Evolutionary conservation across 1,140 invertebrate genomes (phyloP), one percentile per base, ranked within the genome.

Genomic region (Temnothorax curvispinosus): DNA sequence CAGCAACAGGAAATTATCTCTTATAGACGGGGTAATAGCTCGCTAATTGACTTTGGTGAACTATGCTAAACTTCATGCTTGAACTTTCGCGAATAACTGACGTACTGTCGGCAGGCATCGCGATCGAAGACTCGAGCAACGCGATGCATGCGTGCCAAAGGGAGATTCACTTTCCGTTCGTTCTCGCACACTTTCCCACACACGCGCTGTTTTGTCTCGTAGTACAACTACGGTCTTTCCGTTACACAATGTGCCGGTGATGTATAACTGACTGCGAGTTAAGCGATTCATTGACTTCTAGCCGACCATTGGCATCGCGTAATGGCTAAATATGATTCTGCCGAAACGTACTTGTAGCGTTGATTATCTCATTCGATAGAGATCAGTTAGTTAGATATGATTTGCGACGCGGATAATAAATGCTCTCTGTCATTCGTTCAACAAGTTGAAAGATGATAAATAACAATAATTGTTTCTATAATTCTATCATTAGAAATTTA

Each of bases 1-100:
- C 15, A 77, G 72, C 74, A 85, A 78, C 82, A 54, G 74, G 82
- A 85, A 85, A 85, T 85, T 85, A 50, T 15, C 82, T 78, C 27
- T 85, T 67, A 27, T n/a, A 85, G 38, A 15, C 54, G 27, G 71
- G 32, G 56, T 47, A 54, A 80, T 64, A 78, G 38, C 21, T 64
- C 35, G 50, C 76, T 78, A 84, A 60, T 78, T 69, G 82, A 85
- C 71, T 78, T 85, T 78, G 60, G 58, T 47, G 74, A 85, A 85
- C 60, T 78, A 78, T 67, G 58, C 50, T 85, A 58, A 85, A 78
- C 72, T 78, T 67, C 11, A 54, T 11, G 71, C 47, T 41, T 65
- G 21, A 78, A 85, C 82, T 78, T 85, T 78, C 18, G 15, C 74
- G 9, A 50, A 78, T 18, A 62, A 35, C 38, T 77, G 82, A 64